Conservation (phyloP, 2,113 vertebrate genomes). For the Pelodiscus sinensis region DNA sequence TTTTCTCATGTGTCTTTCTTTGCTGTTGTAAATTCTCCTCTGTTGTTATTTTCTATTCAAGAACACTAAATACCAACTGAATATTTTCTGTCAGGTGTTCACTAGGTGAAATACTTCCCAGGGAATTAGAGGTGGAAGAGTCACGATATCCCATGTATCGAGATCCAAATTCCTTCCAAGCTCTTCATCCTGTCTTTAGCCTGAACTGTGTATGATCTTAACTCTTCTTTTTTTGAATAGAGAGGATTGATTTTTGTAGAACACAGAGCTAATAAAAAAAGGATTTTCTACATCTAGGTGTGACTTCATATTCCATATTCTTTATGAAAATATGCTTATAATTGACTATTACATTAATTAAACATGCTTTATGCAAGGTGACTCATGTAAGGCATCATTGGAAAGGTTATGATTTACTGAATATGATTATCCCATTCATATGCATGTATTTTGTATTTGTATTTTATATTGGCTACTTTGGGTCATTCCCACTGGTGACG, state of each 20-base stretch:
- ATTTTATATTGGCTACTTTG: too few relatives aligned
- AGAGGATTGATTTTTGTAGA: conserved; percentile 20
- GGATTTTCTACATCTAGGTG: conserved; percentile 23
- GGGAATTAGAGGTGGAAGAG: conserved; percentile 43
- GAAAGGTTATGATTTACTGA: too few relatives aligned
- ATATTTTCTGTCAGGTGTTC: conserved; percentile 36
- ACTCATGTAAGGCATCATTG: too few relatives aligned
- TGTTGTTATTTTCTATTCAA: conserved; percentile 55
- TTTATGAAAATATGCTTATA: too few relatives aligned
- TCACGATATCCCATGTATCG: not conserved
- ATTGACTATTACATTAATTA: too few relatives aligned
- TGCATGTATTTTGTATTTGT: too few relatives aligned
- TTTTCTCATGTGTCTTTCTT: conserved; percentile 3
- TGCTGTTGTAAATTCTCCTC: conserved; percentile 35
- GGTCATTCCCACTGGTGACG: too few relatives aligned
- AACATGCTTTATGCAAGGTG: too few relatives aligned
- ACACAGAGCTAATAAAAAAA: conserved; percentile 20
- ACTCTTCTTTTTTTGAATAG: not conserved
- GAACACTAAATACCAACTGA: conserved; percentile 61
- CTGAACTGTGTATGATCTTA: conserved; percentile 45
- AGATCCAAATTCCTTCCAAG: conserved; percentile 55
- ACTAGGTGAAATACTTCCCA: conserved; percentile 42
- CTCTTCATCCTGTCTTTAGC: conserved; percentile 51
- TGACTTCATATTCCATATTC: too few relatives aligned
- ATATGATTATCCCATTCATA: too few relatives aligned